Evolutionary conservation across 2,888 invertebrate genomes (phyloP).

Genomic region (Drosophila kuntzei): DNA sequence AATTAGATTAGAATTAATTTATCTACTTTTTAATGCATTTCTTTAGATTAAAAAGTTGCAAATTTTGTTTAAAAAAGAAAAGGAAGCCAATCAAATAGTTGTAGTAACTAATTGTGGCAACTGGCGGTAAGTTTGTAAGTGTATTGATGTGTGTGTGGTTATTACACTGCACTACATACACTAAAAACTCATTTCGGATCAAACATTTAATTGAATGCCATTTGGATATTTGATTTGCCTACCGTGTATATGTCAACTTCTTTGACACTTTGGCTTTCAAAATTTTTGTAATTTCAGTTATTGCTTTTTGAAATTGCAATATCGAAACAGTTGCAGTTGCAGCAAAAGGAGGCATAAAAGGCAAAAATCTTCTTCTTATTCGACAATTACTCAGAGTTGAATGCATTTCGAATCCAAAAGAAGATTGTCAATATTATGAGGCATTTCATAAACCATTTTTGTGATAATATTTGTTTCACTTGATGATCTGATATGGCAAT

Average conservation of each 20-base stretch:
- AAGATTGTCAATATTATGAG: background rate
- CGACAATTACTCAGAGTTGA: background rate
- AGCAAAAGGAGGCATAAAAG: background rate
- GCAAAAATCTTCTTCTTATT: background rate
- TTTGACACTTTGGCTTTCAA: background rate
- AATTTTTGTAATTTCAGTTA: background rate
- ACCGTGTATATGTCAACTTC: background rate
- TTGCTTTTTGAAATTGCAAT: background rate
- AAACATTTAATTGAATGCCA: background rate
- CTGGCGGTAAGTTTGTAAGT: background rate
- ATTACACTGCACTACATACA: background rate
- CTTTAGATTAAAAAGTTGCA: too few relatives aligned
- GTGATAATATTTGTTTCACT: background rate
- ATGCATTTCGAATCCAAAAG: background rate
- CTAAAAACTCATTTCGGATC: background rate
- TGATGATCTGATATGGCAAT: background rate
- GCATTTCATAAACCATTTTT: too few relatives aligned
- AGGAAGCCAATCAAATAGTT: slow-evolving; percentile 6
- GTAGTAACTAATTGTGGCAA: too few relatives aligned
- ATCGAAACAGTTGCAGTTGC: background rate
- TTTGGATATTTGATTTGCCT: slow-evolving; percentile 1
- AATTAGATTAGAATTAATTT: too few relatives aligned
- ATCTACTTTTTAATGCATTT: too few relatives aligned
- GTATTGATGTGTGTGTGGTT: background rate
- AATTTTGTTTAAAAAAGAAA: background rate